Base-by-base conservation (phyloP, 2,888 invertebrate genomes). In the Oeneis ivallda region DNA sequence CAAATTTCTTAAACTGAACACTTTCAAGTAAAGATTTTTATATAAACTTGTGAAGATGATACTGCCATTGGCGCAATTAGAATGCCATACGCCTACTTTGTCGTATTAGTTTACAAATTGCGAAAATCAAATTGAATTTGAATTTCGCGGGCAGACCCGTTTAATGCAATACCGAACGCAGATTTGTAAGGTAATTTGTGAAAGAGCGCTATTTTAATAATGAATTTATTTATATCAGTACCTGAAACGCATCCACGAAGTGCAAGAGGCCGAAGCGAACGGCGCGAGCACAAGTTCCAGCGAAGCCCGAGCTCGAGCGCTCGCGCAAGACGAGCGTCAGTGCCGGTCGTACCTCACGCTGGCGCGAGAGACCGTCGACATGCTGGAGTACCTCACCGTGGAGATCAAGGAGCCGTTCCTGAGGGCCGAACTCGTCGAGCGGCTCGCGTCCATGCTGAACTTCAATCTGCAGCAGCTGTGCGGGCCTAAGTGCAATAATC, bases 381-480 rank as follows among this genome's bases (percentile, higher is more conserved):
- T 99, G 98, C 96, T 99, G 85, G 97, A 98, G 84, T 98, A 99
- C 87, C 93, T 99, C 75, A 98, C 99, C 19, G 96, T 96, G 76
- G 96, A 98, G 80, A 98, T 99, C 74, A 96, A 96, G 79, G 97
- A 98, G 82, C 98, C 99, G 50, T 99, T 99, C 92, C 93, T 98
- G 75, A 94, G 97, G 70, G 96, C 98, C 1, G 98, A 98, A 90
- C 92, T 99, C 71, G 98, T 97, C 52, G 98, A 98, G 81, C 93
- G 98, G 62, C 93, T 99, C 65, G 98, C 99, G 64, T 98, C 99
- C 65, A 99, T 99, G 99, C 93, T 99, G 73, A 99, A 99, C 90
- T 99, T 98, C 87, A 99, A 99, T 92, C 93, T 99, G 72, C 96
- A 97, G 82, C 99, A 99, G 84, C 93, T 99, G 59, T 98, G 98